These are phyloP conservation scores for Cyprinodon diabolis DNA, from an alignment of 2,797 vertebrate genomes.

Conservation along the genomic window DNA sequence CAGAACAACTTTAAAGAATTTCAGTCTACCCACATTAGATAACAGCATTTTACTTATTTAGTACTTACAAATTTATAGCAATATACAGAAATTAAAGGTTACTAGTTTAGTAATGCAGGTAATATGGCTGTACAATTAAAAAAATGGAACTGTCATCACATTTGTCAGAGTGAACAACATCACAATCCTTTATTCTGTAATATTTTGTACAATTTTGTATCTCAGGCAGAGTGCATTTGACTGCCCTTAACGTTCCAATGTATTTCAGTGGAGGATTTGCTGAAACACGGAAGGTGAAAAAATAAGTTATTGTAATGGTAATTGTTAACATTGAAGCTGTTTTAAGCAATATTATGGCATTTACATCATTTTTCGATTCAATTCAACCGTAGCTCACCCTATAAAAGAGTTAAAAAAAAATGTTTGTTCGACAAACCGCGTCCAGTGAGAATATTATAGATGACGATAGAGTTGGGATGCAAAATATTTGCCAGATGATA, in stretches of 20 bases:
- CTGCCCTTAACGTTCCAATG: background rate
- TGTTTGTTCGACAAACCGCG: slow-evolving; percentile 46
- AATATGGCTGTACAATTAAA: background rate
- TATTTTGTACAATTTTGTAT: background rate
- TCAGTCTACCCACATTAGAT: slow-evolving; percentile 4
- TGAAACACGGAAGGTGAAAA: background rate
- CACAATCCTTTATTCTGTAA: background rate
- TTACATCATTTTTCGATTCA: background rate
- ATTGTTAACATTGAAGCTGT: background rate
- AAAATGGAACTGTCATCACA: background rate
- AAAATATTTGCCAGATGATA: background rate
- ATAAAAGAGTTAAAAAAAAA: slow-evolving; percentile 61
- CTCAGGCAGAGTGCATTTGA: background rate
- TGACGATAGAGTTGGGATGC: slow-evolving; percentile 24
- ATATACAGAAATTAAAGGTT: slow-evolving; percentile 40
- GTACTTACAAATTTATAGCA: slow-evolving; percentile 6
- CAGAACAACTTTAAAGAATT: slow-evolving; percentile 3
- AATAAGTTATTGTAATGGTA: background rate
- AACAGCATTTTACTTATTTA: slow-evolving; percentile 1
- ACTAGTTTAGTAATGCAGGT: slow-evolving; percentile 40
- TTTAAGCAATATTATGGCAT: background rate
- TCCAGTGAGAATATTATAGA: slow-evolving; percentile 43
- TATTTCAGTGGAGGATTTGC: background rate
- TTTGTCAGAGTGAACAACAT: background rate
- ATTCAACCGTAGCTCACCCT: slow-evolving; percentile 27